phyloP scores from a whole-genome alignment of 2,888 invertebrate species.

The Hofmannophila pseudospretella region DNA sequence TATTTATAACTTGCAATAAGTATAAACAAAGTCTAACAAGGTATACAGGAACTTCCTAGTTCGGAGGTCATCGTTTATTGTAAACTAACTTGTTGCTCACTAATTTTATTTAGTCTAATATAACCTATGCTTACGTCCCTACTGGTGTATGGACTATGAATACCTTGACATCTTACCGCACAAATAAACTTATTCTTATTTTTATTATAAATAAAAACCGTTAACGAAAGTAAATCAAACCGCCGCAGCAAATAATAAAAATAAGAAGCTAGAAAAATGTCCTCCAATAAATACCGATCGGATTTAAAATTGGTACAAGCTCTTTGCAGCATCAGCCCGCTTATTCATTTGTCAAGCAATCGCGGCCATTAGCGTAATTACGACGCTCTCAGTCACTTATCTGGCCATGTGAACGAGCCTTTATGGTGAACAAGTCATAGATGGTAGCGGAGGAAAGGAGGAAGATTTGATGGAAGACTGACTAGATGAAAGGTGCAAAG shows the following conservation, averaged over 20 bases:
- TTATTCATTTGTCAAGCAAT: constrained; percentile 16
- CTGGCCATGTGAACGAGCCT: constrained; percentile 6
- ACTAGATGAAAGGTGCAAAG: no score
- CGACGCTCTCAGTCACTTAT: constrained; percentile 12
- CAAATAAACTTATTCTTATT: no score
- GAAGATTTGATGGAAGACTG: no score
- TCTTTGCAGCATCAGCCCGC: constrained; percentile 9
- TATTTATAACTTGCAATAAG: no score
- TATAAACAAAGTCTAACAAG: no score
- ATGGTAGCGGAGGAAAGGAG: not conserved
- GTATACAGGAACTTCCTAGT: no score
- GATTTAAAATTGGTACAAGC: constrained; percentile 12
- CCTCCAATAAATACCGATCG: constrained; percentile 9
- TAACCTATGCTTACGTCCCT: no score
- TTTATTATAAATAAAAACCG: not conserved
- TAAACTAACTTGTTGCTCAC: no score
- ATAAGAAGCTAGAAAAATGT: constrained; percentile 6
- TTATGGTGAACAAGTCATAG: not conserved
- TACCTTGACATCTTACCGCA: no score
- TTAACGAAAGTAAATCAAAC: not conserved
- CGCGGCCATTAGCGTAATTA: constrained; percentile 15
- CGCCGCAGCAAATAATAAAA: not conserved
- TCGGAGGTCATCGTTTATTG: no score
- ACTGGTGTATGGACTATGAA: no score
- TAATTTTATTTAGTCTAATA: no score